phyloP scores from a whole-genome alignment of 2,113 vertebrate genomes.

The Physeter macrocephalus region DNA sequence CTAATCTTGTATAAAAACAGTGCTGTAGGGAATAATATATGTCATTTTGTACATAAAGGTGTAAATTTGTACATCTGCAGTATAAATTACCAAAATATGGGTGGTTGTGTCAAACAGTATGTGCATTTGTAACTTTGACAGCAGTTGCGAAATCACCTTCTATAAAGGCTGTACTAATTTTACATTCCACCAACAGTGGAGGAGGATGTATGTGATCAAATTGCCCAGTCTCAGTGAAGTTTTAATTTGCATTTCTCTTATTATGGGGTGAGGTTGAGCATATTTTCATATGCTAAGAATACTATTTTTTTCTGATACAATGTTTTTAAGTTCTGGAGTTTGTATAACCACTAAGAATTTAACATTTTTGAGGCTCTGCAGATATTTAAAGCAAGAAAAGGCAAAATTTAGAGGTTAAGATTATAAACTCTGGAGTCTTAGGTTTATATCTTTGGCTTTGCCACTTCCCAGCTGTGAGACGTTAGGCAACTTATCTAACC shows the following conservation, averaged over 20 bases:
- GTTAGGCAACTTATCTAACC: neutral
- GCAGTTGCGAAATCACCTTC: neutral
- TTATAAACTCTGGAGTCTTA: neutral
- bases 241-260: conserved; percentile 8
- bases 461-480: neutral
- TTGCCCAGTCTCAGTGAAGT: neutral
- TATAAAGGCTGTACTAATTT: neutral
- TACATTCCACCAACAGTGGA: neutral
- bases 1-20: neutral
- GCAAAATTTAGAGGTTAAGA: neutral
- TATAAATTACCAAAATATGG: neutral
- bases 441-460: conserved; percentile 8
- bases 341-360: neutral
- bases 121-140: neutral
- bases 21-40: neutral
- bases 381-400: neutral
- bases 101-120: neutral
- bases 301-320: neutral
- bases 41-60: neutral
- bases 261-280: neutral
- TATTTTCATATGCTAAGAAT: neutral
- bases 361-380: neutral
- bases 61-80: neutral
- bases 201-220: neutral
- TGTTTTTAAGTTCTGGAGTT: conserved; percentile 7